These are phyloP conservation scores for Globodera rostochiensis DNA, from an alignment of 1,140 invertebrate genomes.

Conservation along the genomic window DNA sequence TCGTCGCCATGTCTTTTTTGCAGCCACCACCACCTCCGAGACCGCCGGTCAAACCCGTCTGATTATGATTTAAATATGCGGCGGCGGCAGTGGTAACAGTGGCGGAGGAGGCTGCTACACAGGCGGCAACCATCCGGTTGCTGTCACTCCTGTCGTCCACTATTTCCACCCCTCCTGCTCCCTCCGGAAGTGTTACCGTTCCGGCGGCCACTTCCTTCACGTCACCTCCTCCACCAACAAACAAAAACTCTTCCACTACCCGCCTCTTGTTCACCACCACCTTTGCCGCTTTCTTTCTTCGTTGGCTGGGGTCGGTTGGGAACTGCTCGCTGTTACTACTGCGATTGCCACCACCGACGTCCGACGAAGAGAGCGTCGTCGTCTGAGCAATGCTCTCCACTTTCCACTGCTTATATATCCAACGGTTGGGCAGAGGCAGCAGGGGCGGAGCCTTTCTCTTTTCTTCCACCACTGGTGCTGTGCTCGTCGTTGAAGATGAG, in stretches of 20 bases:
- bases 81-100: background rate
- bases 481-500: background rate
- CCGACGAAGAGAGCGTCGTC: slow-evolving; percentile 23
- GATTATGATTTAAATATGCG: background rate
- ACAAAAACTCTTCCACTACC: background rate
- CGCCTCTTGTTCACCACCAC: slow-evolving; percentile 15
- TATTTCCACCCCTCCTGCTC: slow-evolving; percentile 16
- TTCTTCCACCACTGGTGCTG: slow-evolving; percentile 2
- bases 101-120: slow-evolving; percentile 10
- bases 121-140: slow-evolving; percentile 20
- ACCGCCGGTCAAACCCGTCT: background rate
- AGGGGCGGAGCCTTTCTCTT: slow-evolving; percentile 10
- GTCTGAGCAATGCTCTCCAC: slow-evolving; percentile 6
- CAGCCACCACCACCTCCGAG: background rate
- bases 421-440: background rate
- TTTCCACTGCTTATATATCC: slow-evolving; percentile 28
- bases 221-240: background rate
- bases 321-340: background rate
- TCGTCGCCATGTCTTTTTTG: slow-evolving; percentile 5
- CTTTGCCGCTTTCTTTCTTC: background rate
- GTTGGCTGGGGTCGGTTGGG: background rate
- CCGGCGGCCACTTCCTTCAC: slow-evolving; percentile 1
- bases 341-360: slow-evolving; percentile 15
- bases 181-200: slow-evolving; percentile 34
- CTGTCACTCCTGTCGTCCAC: background rate